Conservation (phyloP, 2,113 vertebrate species). For the rat (Rattus norvegicus) region GRCr8 NC_086021.1:173868501-173869000, state of each 20-base stretch:
- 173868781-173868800: background rate
- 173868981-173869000: background rate
- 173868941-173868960: background rate
- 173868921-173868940: constrained; percentile 13
- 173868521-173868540: background rate
- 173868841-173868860: background rate
- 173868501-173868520: background rate
- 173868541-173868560: background rate
- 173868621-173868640: background rate
- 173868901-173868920: background rate
- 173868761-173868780: background rate
- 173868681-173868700: constrained; percentile 26
- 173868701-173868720: constrained; percentile 71
- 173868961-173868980: background rate
- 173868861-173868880: background rate
- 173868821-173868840: background rate
- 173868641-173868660: rapidly evolving
- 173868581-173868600: constrained; percentile 38
- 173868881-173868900: constrained; percentile 6
- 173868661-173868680: rapidly evolving
- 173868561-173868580: background rate
- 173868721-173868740: too few species aligned
- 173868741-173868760: background rate
- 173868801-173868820: background rate
- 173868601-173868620: constrained; percentile 41